These are phyloP conservation scores for Pipistrellus kuhlii DNA, from an alignment of 2,797 vertebrate genomes.

Conservation along the genomic window DNA sequence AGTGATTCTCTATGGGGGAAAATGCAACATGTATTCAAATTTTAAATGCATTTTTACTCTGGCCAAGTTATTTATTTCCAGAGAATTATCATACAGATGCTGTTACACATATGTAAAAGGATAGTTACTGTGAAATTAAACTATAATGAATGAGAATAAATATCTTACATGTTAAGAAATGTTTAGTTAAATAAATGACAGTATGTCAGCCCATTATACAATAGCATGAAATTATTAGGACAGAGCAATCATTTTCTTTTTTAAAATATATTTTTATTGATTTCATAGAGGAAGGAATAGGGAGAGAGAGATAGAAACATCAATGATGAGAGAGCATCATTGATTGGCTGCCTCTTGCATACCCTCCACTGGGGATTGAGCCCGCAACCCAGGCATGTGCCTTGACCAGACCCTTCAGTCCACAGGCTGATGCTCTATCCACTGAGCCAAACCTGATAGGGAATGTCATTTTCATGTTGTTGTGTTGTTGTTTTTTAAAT, in stretches of 20 bases:
- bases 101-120: not conserved
- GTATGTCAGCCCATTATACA: too few species aligned
- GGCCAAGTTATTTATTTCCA: conserved; percentile 15
- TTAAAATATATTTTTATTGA: not conserved
- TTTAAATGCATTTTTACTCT: conserved; percentile 1
- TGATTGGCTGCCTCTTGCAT: not conserved
- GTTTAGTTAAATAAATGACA: not conserved
- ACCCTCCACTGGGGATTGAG: not conserved
- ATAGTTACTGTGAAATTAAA: not conserved
- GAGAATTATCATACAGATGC: not conserved
- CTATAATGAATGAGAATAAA: not conserved
- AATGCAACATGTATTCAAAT: not conserved
- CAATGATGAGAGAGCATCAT: not conserved
- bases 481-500: not conserved
- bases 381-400: not conserved
- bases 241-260: not conserved
- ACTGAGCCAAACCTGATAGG: not conserved
- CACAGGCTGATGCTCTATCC: not conserved
- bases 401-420: not conserved
- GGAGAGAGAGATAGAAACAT: not conserved
- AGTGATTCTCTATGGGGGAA: not conserved
- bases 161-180: not conserved
- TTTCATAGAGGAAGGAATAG: not conserved
- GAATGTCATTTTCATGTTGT: too few species aligned
- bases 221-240: not conserved